Evolutionary conservation across 1,140 invertebrate species (phyloP).

Genomic region (Subanguina moxae): DNA sequence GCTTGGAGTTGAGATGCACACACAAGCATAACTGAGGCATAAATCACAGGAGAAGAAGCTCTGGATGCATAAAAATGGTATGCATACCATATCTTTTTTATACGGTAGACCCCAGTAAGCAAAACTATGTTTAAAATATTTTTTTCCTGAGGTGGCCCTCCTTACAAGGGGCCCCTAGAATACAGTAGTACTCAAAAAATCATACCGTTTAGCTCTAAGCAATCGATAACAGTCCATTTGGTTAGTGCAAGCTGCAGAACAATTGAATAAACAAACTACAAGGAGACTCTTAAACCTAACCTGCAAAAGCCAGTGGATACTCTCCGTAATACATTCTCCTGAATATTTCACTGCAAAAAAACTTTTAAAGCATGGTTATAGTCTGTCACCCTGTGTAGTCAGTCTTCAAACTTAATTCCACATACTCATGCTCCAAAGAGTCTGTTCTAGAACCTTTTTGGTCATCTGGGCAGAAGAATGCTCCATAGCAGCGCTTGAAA

Average conservation of each 20-base stretch:
- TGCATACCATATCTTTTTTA: too few relatives aligned
- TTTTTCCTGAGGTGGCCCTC: too few relatives aligned
- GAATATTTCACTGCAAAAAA: constrained; percentile 25
- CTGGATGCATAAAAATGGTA: too few relatives aligned
- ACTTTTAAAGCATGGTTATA: not conserved
- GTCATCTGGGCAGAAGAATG: constrained; percentile 94
- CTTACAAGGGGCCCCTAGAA: too few relatives aligned
- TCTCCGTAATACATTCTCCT: constrained; percentile 97
- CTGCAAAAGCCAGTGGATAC: constrained; percentile 87
- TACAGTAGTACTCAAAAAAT: too few relatives aligned
- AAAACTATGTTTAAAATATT: too few relatives aligned
- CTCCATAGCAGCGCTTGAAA: constrained; percentile 67
- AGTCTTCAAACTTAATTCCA: constrained; percentile 73
- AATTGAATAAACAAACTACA: too few relatives aligned
- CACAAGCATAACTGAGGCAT: too few relatives aligned
- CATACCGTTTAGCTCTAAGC: constrained; percentile 71
- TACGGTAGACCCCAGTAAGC: too few relatives aligned
- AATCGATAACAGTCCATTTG: constrained; percentile 94
- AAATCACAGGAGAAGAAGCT: too few relatives aligned
- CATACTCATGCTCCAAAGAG: constrained; percentile 83
- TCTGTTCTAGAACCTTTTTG: constrained; percentile 84
- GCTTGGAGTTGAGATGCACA: too few relatives aligned
- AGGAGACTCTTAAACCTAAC: too few relatives aligned
- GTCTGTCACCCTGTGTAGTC: constrained; percentile 80
- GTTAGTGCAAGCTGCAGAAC: constrained; percentile 73